phyloP scores from a whole-genome alignment of 2,888 invertebrate genomes.

The Leptinotarsa peninsularis region DNA sequence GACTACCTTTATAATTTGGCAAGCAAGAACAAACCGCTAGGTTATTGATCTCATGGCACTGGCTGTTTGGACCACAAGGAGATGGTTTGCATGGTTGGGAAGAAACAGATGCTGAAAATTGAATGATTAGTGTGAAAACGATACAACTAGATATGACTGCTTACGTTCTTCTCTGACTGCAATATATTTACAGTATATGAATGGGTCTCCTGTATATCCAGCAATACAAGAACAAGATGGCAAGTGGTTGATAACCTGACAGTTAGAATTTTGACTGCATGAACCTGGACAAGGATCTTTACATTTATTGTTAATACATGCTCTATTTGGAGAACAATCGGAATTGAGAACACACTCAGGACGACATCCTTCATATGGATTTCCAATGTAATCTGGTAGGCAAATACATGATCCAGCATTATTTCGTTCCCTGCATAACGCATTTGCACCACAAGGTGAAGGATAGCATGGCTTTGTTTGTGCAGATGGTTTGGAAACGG shows the following conservation, averaged over 20 bases:
- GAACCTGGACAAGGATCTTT: slow-evolving; percentile 74
- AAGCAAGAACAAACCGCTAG: slow-evolving; percentile 84
- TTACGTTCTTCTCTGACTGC: slow-evolving; percentile 49
- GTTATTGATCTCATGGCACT: slow-evolving; percentile 78
- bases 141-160: slow-evolving; percentile 15
- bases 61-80: slow-evolving; percentile 85
- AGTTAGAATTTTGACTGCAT: slow-evolving; percentile 75
- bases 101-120: slow-evolving; percentile 33
- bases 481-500: slow-evolving; percentile 50
- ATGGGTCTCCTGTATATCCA: slow-evolving; percentile 76
- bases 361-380: slow-evolving; percentile 74
- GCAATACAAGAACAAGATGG: slow-evolving; percentile 73
- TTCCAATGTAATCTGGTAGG: slow-evolving; percentile 72
- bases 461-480: slow-evolving; percentile 70
- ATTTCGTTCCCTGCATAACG: slow-evolving; percentile 69
- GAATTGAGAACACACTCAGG: slow-evolving; percentile 76
- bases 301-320: slow-evolving; percentile 76
- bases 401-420: slow-evolving; percentile 71
- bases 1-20: slow-evolving; percentile 78
- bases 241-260: slow-evolving; percentile 74
- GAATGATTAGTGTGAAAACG: background rate
- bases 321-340: slow-evolving; percentile 75
- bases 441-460: slow-evolving; percentile 76
- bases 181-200: slow-evolving; percentile 66
- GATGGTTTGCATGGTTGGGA: slow-evolving; percentile 76